Evolutionary conservation across 2,113 vertebrate species (phyloP), one percentile per base, ranked within the genome.

Genomic region (Phylloscopus trochiloides): DNA sequence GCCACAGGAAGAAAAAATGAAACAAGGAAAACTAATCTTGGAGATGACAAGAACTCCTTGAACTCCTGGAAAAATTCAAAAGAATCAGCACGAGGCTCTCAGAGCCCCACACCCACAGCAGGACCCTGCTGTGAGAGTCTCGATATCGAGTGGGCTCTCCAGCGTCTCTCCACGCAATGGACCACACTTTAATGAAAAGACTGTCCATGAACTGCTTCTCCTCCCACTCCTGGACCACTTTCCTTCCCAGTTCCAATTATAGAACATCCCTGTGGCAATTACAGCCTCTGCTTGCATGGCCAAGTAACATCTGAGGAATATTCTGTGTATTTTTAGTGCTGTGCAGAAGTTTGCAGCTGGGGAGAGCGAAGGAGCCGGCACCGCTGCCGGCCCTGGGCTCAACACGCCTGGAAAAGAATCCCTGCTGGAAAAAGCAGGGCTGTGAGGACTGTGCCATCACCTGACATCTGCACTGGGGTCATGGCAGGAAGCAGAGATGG

Each of bases 271-370:
- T 6, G 36, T 38, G 57, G 94, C 84, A 94, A 94, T 88, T 73
- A 85, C 29, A 65, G 82, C 51, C 51, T 93, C 45, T 68, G 85
- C 87, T 54, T 78, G 88, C 70, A 83, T 0, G 45, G 94, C 83
- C 75, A 74, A 95, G 75, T 4, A 88, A 93, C 80, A 88, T 90
- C 84, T 74, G 81, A 92, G 84, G 88, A 90, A 58, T 70, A 87
- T 54, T 90, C 52, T 16, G 68, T 31, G 79, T 93, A 67, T 92
- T 96, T 96, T 94, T 78, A 90, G 91, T 19, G 75, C 51, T 38
- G 48, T 40, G 93, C 86, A 94, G 82, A 88, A 67, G 58, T 92
- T 67, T 90, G 76, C 89, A 95, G 82, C 88, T 93, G 94, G 76
- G 80, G 43, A 40, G 72, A 52, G 67, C 11, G 18, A 78, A 71